phyloP scores from a whole-genome alignment of 2,888 invertebrate genomes.

The Carterocephalus palaemon region DNA sequence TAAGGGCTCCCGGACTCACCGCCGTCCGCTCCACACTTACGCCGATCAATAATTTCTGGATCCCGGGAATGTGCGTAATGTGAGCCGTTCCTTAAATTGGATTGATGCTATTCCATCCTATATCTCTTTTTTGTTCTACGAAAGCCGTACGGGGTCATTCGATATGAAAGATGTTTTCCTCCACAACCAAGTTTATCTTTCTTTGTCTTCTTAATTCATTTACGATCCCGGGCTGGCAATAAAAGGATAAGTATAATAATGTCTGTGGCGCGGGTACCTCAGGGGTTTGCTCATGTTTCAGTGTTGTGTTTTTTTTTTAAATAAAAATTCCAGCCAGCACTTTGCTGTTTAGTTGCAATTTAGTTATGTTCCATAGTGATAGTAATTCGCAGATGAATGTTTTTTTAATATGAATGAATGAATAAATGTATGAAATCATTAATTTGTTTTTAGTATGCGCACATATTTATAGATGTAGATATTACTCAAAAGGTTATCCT shows the following conservation, averaged over 20 bases:
- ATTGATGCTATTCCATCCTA: constrained; percentile 67
- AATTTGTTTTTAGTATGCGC: too few relatives aligned
- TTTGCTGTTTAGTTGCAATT: too few relatives aligned
- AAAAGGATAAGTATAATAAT: constrained; percentile 18
- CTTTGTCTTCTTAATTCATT: constrained; percentile 19
- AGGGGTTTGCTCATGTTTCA: constrained; percentile 5
- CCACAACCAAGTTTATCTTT: constrained; percentile 5
- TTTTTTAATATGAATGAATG: too few relatives aligned
- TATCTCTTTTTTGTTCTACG: constrained; percentile 41
- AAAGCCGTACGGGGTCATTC: constrained; percentile 22
- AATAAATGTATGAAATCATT: too few relatives aligned
- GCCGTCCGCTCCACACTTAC: constrained; percentile 27
- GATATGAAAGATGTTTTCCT: constrained; percentile 21
- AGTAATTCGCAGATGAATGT: too few relatives aligned
- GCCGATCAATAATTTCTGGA: constrained; percentile 49
- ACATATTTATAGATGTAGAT: too few relatives aligned
- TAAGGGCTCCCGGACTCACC: too few relatives aligned
- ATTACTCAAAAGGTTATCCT: too few relatives aligned
- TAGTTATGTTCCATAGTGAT: too few relatives aligned
- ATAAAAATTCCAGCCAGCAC: constrained; percentile 1
- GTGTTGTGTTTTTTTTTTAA: constrained; percentile 8
- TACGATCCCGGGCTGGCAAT: constrained; percentile 13
- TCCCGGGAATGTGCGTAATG: constrained; percentile 61
- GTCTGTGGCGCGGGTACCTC: constrained; percentile 6
- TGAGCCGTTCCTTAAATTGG: constrained; percentile 67